Conservation (phyloP, 2,797 vertebrate species). For the Manis crassicaudata region DNA sequence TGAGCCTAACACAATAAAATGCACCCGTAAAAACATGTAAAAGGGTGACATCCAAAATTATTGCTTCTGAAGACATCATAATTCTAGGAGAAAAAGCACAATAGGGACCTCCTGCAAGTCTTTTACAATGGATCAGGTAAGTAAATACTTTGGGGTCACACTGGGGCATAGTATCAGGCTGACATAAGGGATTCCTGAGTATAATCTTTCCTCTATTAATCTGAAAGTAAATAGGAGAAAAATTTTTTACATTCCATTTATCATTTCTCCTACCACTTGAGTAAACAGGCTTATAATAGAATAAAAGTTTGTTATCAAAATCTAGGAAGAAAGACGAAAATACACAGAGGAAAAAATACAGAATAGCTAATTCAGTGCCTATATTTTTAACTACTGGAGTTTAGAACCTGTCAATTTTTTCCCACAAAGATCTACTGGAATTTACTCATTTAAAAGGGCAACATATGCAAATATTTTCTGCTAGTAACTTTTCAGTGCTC, state of each 20-base stretch:
- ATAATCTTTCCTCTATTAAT: neutral
- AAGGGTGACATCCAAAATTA: neutral
- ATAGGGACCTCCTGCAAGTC: neutral
- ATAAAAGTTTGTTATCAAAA: constrained; percentile 36
- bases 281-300: neutral
- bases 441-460: neutral
- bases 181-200: neutral
- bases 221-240: neutral
- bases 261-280: neutral
- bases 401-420: neutral
- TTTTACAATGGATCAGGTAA: neutral
- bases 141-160: neutral
- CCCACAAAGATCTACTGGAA: neutral
- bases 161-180: neutral
- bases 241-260: neutral
- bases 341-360: neutral
- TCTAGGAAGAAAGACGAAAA: neutral
- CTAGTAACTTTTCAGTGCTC: neutral
- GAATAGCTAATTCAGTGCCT: neutral
- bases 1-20: neutral
- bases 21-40: neutral
- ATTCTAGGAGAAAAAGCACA: neutral
- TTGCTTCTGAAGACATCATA: neutral
- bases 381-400: neutral
- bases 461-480: neutral